Base-by-base conservation (phyloP, 2,113 vertebrate species). In the Marmota flaviventris region DNA sequence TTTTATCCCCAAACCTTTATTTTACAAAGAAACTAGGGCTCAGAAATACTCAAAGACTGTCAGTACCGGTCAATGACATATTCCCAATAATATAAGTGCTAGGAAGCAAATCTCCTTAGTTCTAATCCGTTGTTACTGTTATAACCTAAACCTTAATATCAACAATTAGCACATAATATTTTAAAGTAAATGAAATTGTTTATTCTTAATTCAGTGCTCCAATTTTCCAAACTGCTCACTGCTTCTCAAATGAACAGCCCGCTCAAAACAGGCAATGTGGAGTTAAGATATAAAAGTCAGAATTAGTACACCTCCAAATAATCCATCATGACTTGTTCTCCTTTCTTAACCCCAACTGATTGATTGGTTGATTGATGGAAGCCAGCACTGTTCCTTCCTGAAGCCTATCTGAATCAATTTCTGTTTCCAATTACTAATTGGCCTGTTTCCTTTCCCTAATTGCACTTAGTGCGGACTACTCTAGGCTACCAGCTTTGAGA, bases 341-440 rank as follows among this genome's bases (percentile, higher is more conserved):
- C 13, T 86, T 73, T 84, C 70, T 89, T 78, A 93, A 81, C 29
- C 85, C 48, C 53, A 8, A 63, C 14, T 70, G 18, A 91, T 69
- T 48, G 56, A 86, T n/a, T 39, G 11, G 37, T 42, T 89, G 67
- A 95, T 85, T 78, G 83, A 93, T 63, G 83, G n/a, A 96, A 81
- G 20, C 37, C 65, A 95, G 72, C 17, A 83, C 37, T 93, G 16
- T 78, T 79, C 75, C 79, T 77, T 87, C 72, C 70, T 81, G 65
- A 90, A 93, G 51, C 81, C 48, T 81, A 67, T 93, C 77, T 86
- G 81, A 94, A 92, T 96, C 95, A 89, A 67, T 93, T 84, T 25
- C 29, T 91, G n/a, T 72, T 95, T 96, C 79, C 32, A 18, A 84
- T 75, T 85, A 90, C 78, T 96, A 96, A 96, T 93, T 94, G 85